Evolutionary conservation across 2,113 vertebrate genomes (phyloP).

Genomic region (Tonatia bakeri): DNA sequence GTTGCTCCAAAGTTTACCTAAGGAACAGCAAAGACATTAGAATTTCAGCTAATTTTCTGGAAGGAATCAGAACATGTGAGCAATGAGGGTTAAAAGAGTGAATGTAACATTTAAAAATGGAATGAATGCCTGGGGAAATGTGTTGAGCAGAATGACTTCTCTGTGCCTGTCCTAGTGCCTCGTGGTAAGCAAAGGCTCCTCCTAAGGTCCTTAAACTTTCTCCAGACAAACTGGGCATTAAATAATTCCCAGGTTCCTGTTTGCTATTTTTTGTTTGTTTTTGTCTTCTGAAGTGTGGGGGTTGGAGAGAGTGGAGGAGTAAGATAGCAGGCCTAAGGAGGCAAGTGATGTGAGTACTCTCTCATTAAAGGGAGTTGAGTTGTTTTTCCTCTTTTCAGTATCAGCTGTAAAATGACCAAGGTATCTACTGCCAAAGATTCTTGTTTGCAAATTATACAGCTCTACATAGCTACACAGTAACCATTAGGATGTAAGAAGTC

Average conservation of each 20-base stretch:
- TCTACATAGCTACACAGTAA: background rate
- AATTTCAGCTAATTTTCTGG: background rate
- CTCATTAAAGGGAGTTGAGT: background rate
- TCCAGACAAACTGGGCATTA: background rate
- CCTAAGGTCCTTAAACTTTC: background rate
- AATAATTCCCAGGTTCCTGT: background rate
- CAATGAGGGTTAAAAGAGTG: background rate
- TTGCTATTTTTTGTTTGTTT: background rate
- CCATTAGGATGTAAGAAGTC: background rate
- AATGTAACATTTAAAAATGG: background rate
- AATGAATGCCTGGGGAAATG: background rate
- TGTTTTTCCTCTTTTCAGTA: background rate
- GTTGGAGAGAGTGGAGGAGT: background rate
- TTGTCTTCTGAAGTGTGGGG: background rate
- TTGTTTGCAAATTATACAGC: background rate
- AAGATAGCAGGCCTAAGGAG: too few relatives aligned
- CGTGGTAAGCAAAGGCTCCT: background rate
- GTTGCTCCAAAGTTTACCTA: background rate
- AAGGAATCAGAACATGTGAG: background rate
- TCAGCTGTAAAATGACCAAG: background rate
- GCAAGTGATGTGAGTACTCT: background rate
- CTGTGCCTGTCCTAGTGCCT: background rate
- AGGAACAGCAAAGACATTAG: background rate
- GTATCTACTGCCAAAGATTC: background rate
- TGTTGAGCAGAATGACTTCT: background rate